phyloP scores from a whole-genome alignment of 23 tunicate species.

The Ascidia mentula region DNA sequence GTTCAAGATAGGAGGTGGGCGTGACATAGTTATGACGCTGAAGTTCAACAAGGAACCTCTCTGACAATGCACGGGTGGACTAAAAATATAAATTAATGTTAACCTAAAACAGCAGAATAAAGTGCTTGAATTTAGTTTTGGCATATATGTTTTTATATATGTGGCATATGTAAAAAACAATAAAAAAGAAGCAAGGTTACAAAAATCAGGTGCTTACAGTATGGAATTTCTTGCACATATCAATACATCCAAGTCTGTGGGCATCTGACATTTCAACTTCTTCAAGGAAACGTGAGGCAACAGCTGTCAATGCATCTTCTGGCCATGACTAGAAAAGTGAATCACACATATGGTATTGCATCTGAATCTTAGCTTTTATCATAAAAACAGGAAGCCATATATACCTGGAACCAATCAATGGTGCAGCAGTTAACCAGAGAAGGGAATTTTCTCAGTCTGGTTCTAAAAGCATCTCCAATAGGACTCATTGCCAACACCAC shows the following conservation, averaged over 20 bases:
- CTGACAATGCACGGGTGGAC: conserved; percentile 24
- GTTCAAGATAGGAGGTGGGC: conserved; percentile 95
- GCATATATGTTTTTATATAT: background rate
- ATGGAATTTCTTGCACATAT: conserved; percentile 93
- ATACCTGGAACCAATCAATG: conserved; percentile 98
- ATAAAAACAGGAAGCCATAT: background rate
- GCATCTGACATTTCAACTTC: conserved; percentile 96
- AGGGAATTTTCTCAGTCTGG: conserved; percentile 86
- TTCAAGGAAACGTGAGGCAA: conserved; percentile 88
- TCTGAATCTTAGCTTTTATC: background rate
- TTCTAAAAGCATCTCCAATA: conserved; percentile 93
- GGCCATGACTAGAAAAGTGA: conserved; percentile 80
- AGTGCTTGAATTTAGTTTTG: background rate
- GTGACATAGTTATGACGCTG: conserved; percentile 98
- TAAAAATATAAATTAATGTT: background rate
- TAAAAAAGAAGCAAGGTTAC: background rate
- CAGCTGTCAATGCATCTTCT: conserved; percentile 94
- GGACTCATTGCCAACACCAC: conserved; percentile 93
- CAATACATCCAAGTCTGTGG: conserved; percentile 66
- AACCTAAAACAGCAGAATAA: background rate
- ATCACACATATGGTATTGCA: background rate
- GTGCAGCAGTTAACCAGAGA: conserved; percentile 98
- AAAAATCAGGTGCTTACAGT: conserved; percentile 49
- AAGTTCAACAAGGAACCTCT: conserved; percentile 48
- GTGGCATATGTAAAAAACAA: background rate